Evolutionary conservation across 2,888 invertebrate species (phyloP).

Genomic region (Pammene aurita): DNA sequence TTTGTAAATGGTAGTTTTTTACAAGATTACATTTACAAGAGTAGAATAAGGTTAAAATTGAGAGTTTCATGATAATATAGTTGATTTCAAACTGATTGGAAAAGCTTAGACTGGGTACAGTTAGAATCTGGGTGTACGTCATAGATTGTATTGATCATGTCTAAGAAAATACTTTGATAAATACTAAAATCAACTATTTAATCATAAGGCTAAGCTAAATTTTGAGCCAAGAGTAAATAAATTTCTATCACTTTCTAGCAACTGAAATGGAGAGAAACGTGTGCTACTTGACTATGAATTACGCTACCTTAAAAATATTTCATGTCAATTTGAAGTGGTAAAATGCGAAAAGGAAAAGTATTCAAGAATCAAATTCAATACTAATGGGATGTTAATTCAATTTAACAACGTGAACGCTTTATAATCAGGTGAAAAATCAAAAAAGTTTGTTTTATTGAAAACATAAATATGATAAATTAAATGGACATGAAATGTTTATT

Average conservation of each 20-base stretch:
- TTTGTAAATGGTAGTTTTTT: constrained; percentile 40
- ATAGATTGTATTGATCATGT: too few species aligned
- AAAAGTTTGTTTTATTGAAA: too few species aligned
- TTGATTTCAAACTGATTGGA: constrained; percentile 7
- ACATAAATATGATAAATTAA: neutral
- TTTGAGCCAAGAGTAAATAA: constrained; percentile 9
- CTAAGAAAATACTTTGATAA: too few species aligned
- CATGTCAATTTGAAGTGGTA: neutral
- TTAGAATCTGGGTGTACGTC: too few species aligned
- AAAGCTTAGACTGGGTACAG: neutral
- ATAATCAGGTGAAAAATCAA: too few species aligned
- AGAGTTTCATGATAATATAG: constrained; percentile 10
- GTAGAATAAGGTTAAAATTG: neutral
- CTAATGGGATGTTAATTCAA: neutral
- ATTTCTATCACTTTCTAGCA: neutral
- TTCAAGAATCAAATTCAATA: neutral
- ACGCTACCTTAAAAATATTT: constrained; percentile 13
- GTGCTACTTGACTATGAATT: constrained; percentile 1
- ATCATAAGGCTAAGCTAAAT: constrained; percentile 1
- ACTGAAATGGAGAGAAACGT: neutral
- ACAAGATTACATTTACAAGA: constrained; percentile 14
- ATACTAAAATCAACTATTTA: constrained; percentile 13
- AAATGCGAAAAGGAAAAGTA: too few species aligned
- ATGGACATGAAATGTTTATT: constrained; percentile 16
- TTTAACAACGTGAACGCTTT: too few species aligned